Conservation (phyloP, 2,113 vertebrate genomes). For the Antechinus stuartii region DNA sequence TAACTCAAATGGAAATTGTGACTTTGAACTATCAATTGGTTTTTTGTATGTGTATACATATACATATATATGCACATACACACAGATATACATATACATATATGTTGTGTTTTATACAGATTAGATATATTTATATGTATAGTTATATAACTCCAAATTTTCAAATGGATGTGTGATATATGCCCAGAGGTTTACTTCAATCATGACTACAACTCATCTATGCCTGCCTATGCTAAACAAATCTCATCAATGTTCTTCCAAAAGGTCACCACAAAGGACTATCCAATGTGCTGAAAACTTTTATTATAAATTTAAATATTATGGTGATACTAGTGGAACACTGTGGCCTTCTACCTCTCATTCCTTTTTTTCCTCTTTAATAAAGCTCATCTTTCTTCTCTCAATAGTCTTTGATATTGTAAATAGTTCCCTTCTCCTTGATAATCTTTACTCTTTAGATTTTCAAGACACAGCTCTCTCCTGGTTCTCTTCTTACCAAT, state of each 20-base stretch:
- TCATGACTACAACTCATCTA: neutral
- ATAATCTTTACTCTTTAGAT: neutral
- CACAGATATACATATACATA: neutral
- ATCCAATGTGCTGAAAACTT: neutral
- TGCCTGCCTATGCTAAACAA: neutral
- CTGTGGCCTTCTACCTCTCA: neutral
- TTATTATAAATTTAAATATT: neutral
- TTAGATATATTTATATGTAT: neutral
- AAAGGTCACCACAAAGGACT: neutral
- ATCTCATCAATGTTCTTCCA: neutral
- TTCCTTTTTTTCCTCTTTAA: neutral
- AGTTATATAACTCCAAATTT: neutral
- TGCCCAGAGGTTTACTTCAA: neutral
- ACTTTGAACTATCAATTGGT: neutral
- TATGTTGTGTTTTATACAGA: neutral
- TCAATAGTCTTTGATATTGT: neutral
- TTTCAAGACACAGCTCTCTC: neutral
- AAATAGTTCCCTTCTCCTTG: no score
- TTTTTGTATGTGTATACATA: no score
- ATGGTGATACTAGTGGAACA: neutral
- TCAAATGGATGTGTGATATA: neutral
- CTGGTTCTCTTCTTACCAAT: neutral
- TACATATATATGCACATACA: no score
- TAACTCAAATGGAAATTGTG: neutral
- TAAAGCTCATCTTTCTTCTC: neutral